Evolutionary conservation across 2,113 vertebrate species (phyloP).

Genomic region (Gallinago paraguaiae): DNA sequence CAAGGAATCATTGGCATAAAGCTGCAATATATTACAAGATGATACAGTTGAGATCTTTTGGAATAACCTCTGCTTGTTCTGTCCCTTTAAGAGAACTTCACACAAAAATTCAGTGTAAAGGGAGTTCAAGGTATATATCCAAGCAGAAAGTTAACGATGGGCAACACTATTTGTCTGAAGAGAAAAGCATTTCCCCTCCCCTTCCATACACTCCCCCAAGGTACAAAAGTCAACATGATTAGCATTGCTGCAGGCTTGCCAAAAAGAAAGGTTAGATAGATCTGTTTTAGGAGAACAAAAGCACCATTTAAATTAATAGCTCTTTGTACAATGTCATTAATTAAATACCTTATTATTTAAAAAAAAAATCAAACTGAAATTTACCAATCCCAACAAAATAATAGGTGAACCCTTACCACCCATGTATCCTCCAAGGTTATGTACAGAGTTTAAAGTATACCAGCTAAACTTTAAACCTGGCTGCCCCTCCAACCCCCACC

Average conservation of each 20-base stretch:
- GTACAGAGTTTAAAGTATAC: conserved; percentile 67
- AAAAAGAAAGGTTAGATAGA: conserved; percentile 49
- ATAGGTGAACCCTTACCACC: conserved; percentile 25
- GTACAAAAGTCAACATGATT: conserved; percentile 34
- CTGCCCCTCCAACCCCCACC: conserved; percentile 13
- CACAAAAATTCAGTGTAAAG: conserved; percentile 34
- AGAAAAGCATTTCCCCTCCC: conserved; percentile 51
- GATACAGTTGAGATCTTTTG: conserved; percentile 72
- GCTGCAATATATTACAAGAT: conserved; percentile 82
- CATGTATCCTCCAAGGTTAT: conserved; percentile 48
- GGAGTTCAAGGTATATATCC: conserved; percentile 14
- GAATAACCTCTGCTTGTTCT: conserved; percentile 70
- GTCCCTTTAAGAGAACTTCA: conserved; percentile 45
- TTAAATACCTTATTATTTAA: conserved; percentile 68
- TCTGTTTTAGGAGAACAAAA: conserved; percentile 49
- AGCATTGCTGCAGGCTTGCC: conserved; percentile 42
- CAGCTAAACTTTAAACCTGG: conserved; percentile 67
- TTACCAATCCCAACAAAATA: conserved; percentile 45
- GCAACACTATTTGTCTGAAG: conserved; percentile 38
- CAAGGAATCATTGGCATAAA: conserved; percentile 80
- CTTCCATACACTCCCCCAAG: conserved; percentile 14
- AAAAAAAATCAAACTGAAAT: conserved; percentile 21
- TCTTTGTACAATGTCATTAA: conserved; percentile 59
- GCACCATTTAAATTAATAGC: conserved; percentile 61
- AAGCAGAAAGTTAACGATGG: conserved; percentile 47